phyloP scores from a whole-genome alignment of 1,140 invertebrate species.

The Aplysia californica region DNA sequence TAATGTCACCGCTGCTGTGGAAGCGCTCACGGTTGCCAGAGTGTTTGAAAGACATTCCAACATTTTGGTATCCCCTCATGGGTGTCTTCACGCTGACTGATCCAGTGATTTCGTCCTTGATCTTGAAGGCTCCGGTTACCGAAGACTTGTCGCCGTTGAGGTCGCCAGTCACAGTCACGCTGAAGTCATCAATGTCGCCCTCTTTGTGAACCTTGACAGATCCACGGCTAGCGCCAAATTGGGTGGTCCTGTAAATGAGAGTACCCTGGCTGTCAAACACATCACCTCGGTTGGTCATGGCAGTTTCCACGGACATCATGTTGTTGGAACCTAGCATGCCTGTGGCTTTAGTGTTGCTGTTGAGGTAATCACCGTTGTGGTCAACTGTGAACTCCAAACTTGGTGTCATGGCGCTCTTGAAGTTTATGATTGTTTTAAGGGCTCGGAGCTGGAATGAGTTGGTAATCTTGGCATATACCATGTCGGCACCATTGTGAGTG shows the following conservation, averaged over 20 bases:
- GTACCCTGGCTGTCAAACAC: not conserved
- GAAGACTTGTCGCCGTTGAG: not conserved
- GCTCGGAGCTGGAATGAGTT: no score
- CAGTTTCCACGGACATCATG: no score
- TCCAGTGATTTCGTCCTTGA: slow-evolving; percentile 19
- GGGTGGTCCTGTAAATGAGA: no score
- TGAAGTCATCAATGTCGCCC: not conserved
- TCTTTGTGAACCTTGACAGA: not conserved
- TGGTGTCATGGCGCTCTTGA: no score
- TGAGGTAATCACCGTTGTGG: not conserved
- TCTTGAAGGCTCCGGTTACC: not conserved
- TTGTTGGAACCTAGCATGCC: not conserved
- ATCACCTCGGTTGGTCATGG: not conserved
- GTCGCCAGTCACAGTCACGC: not conserved
- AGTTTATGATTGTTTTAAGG: no score
- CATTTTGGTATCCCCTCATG: slow-evolving; percentile 27
- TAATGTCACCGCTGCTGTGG: slow-evolving; percentile 17
- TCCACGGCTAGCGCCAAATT: not conserved
- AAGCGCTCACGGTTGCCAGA: slow-evolving; percentile 25
- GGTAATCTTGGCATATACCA: not conserved
- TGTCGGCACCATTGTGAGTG: not conserved
- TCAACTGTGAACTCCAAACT: no score
- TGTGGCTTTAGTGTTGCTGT: not conserved
- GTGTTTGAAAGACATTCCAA: slow-evolving; percentile 37
- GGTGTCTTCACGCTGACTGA: slow-evolving; percentile 37